Evolutionary conservation across 2,113 vertebrate species (phyloP).

Genomic region (Smithornis capensis): DNA sequence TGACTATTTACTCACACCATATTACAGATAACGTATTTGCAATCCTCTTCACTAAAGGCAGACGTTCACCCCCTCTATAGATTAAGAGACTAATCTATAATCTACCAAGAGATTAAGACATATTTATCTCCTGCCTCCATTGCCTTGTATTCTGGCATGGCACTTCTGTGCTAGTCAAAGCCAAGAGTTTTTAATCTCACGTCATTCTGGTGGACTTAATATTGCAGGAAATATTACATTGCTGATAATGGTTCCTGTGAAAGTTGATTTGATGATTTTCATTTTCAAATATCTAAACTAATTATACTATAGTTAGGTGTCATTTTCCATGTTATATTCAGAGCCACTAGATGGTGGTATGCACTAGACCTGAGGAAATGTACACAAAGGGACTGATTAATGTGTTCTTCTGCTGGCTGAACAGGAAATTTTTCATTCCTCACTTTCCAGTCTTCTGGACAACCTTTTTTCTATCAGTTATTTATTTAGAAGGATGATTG

Average conservation of each 20-base stretch:
- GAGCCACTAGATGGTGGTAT: constrained; percentile 43
- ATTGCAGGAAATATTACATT: not conserved
- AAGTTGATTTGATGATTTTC: not conserved
- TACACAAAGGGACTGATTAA: not conserved
- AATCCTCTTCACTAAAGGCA: not conserved
- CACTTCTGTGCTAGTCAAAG: not conserved
- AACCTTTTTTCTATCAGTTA: not conserved
- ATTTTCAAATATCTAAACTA: not conserved
- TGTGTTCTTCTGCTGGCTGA: not conserved
- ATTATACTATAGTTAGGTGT: not conserved
- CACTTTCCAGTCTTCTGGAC: not conserved
- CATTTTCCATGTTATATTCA: not conserved
- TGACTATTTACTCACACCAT: not conserved
- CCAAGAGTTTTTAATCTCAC: not conserved
- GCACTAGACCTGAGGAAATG: constrained; percentile 18
- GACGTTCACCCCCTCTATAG: not conserved
- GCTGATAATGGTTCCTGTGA: not conserved
- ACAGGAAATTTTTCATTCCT: not conserved
- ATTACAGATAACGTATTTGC: not conserved
- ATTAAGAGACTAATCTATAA: too few species aligned
- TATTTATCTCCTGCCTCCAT: not conserved
- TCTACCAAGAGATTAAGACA: not conserved
- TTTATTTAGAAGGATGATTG: not conserved
- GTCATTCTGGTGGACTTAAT: not conserved
- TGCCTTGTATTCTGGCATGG: not conserved